These are phyloP conservation scores for Coenobita brevimanus DNA, from an alignment of 1,140 invertebrate species.

Conservation along the genomic window DNA sequence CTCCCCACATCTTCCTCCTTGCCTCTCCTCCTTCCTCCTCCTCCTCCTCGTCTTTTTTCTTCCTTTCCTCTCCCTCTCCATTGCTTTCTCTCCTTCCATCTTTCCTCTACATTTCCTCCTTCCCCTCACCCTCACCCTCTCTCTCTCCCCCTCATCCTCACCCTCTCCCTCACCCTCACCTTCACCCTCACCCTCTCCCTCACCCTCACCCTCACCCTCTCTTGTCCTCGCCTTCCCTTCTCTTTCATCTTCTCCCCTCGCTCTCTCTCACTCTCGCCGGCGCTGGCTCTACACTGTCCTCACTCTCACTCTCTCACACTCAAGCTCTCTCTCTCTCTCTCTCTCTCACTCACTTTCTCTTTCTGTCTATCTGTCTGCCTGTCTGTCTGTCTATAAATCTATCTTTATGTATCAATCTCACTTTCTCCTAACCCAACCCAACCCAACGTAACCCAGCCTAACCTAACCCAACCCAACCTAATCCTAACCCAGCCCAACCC, in stretches of 20 bases:
- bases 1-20: neutral
- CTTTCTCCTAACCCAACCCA: no score
- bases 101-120: neutral
- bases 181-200: slow-evolving; percentile 13
- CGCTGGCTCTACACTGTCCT: no score
- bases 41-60: neutral
- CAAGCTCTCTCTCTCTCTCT: no score
- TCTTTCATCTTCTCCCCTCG: neutral
- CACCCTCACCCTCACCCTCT: slow-evolving; percentile 8
- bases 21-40: neutral
- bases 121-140: neutral
- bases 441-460: no score
- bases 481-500: no score
- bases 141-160: neutral
- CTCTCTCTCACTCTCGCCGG: no score
- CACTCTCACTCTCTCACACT: no score
- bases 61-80: neutral
- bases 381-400: no score
- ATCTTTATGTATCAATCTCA: no score
- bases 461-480: no score
- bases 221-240: neutral
- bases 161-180: neutral
- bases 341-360: no score
- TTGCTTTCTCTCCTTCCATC: neutral
- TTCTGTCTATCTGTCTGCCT: no score